Percentiles rank a stretch among this genome's conserved stretches.
phyloP scores from a whole-genome alignment of 2,797 vertebrate species.

The Sitta carolinensis region DNA sequence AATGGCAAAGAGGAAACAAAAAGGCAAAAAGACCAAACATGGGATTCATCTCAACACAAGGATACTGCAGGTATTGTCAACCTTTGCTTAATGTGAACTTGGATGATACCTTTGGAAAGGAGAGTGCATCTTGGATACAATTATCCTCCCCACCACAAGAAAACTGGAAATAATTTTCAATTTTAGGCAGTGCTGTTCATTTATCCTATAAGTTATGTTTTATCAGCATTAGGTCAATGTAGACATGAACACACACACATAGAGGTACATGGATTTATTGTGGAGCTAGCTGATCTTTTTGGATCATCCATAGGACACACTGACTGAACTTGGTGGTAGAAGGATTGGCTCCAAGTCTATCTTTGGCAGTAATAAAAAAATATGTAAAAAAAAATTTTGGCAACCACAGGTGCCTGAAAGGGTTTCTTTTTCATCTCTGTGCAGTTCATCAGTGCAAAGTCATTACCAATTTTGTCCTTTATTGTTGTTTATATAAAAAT shows the following conservation, averaged over 20 bases:
- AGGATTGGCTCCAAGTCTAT: background rate
- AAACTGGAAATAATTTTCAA: background rate
- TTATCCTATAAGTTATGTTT: background rate
- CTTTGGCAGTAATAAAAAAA: background rate
- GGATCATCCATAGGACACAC: background rate
- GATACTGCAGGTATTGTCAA: background rate
- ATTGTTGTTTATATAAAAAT: constrained; percentile 66
- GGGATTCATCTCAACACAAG: background rate
- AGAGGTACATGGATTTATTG: background rate
- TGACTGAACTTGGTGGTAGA: background rate
- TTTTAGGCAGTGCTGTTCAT: background rate
- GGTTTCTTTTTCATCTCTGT: background rate
- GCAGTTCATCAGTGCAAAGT: background rate
- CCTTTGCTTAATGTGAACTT: background rate
- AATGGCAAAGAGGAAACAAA: background rate
- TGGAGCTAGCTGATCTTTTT: background rate
- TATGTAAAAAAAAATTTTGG: background rate
- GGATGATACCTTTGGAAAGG: background rate
- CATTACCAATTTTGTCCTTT: background rate
- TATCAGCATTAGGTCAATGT: background rate
- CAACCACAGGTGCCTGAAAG: background rate
- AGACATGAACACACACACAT: background rate
- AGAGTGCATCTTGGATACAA: background rate
- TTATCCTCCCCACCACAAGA: background rate
- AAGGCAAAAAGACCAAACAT: background rate